Base-by-base conservation (phyloP, 2,888 invertebrate species). In the Xanthia icteritia region DNA sequence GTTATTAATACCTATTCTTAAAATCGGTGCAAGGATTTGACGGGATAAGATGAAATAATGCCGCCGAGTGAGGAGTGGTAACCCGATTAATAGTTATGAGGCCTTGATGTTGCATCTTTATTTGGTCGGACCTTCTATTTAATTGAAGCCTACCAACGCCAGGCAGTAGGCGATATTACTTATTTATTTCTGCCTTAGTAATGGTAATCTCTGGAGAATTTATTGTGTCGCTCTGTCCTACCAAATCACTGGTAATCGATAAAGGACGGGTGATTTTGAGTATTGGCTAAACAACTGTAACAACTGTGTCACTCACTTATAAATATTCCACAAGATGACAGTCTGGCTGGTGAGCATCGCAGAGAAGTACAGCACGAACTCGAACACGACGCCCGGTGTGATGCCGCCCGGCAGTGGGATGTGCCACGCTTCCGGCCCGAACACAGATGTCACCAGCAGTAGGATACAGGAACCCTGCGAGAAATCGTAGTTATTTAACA, bases 301-400 rank as follows among this genome's bases (percentile, higher is more conserved):
- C 39, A 5, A 39, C 5, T 31, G 31, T 31, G 2, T 31, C 31
- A 78, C 86, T 79, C 15, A 97, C 98, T 97, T 97, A 96, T 99
- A 99, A 88, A 99, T 98, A 95, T 99, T 99, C 97, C 98, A 98
- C 73, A 99, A 92, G 72, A 99, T 98, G 92, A 99, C 97, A 20
- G 99, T 99, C 90, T 99, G 97, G 92, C 99, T 99, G 73, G 99
- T 97, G 82, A 98, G 97, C 92, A 99, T 97, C 17, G 99, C 98
- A 79, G 98, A 98, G 86, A 98, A 96, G 95, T 99, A 99, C 76
- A 99, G 97, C 36, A 98, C 94, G 84, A 98, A 95, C 96, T 99
- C 99, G 93, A 99, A 98, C 82, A 98, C 95, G 82, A 97, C 97
- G 42, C 99, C 99, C 74, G 98, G 97, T 0, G 98, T 97, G 79